phyloP scores from a whole-genome alignment of 2,797 vertebrate species.

The Sebastes taczanowskii region DNA sequence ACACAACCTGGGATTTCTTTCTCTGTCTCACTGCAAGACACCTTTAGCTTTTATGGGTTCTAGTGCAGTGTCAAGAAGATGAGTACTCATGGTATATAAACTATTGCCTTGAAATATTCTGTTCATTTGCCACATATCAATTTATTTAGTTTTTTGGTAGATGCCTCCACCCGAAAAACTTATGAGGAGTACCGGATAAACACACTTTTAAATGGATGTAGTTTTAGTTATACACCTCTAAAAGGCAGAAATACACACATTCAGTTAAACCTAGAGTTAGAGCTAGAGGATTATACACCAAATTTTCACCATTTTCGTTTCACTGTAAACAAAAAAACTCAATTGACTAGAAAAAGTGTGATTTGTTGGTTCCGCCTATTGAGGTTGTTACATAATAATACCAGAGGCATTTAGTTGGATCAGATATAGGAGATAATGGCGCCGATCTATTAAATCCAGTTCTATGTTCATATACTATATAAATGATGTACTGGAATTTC shows the following conservation, averaged over 20 bases:
- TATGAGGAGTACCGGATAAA: neutral
- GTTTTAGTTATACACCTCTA: neutral
- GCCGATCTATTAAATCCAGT: too few relatives aligned
- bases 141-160: neutral
- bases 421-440: too few relatives aligned
- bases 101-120: neutral
- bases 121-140: neutral
- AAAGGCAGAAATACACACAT: neutral
- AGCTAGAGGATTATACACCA: too few relatives aligned
- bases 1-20: slow-evolving; percentile 1
- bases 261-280: too few relatives aligned
- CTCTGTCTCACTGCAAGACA: neutral
- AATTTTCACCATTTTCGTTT: too few relatives aligned
- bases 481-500: too few relatives aligned
- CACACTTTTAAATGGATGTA: neutral
- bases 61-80: neutral
- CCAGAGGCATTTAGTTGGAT: too few relatives aligned
- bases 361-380: too few relatives aligned
- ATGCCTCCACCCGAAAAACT: neutral
- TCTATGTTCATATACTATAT: too few relatives aligned
- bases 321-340: too few relatives aligned
- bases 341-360: neutral
- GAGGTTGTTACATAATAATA: too few relatives aligned
- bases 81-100: neutral
- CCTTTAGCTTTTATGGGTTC: rapidly evolving